Conservation (phyloP, 2,113 vertebrate genomes). For the Carassius auratus region DNA sequence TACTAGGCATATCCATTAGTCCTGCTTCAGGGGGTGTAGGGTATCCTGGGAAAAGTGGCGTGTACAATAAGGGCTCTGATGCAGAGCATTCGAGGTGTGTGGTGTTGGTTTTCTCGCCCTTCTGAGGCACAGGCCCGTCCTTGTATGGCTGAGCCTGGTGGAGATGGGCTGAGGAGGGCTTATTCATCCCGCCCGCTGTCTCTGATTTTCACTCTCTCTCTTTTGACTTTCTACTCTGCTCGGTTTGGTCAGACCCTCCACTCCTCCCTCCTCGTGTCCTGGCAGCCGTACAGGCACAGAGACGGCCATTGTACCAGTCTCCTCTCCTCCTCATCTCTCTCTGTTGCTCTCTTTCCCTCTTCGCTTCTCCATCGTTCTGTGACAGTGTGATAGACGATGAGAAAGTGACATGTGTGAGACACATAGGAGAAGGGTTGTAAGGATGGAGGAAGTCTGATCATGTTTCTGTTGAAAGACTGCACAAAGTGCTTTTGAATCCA, state of each 20-base stretch:
- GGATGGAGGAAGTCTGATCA: background rate
- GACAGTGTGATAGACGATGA: background rate
- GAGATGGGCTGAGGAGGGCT: conserved; percentile 48
- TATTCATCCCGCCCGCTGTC: conserved; percentile 22
- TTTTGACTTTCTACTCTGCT: background rate
- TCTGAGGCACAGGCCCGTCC: conserved; percentile 68
- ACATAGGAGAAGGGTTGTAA: background rate
- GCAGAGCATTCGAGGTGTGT: conserved; percentile 64
- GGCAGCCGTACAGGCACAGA: conserved; percentile 36
- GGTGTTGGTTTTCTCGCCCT: conserved; percentile 67
- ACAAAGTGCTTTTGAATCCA: conserved; percentile 5
- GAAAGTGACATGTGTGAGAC: background rate
- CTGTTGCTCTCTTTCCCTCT: background rate
- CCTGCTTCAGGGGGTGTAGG: conserved; percentile 71
- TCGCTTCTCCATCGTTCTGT: conserved; percentile 17
- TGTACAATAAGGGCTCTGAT: conserved; percentile 79
- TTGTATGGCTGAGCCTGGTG: conserved; percentile 57
- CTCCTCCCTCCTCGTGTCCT: background rate
- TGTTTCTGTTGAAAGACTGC: conserved; percentile 11
- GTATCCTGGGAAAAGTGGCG: conserved; percentile 77
- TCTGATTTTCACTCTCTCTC: background rate
- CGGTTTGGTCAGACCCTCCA: background rate
- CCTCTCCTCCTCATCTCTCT: conserved; percentile 21
- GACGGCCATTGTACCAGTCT: conserved; percentile 40
- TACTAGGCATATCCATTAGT: conserved; percentile 50